Evolutionary conservation across 2,113 vertebrate genomes (phyloP).

Genomic region (Forbesichthys papilliferus): DNA sequence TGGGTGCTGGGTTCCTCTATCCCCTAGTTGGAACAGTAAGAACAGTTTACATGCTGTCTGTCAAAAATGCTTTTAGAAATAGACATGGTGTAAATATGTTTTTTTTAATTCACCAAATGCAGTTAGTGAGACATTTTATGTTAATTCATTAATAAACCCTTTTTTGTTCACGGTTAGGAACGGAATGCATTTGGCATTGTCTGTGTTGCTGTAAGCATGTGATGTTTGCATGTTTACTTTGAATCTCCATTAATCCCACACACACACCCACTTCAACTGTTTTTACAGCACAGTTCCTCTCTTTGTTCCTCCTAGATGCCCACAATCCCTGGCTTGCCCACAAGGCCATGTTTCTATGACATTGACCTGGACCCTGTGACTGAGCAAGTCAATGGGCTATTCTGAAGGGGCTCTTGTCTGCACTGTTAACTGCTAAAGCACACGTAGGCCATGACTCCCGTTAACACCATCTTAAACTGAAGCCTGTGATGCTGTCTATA

Average conservation of each 20-base stretch:
- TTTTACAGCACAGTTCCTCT: not conserved
- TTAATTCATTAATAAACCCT: too few relatives aligned
- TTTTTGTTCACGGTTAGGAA: too few relatives aligned
- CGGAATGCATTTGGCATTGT: too few relatives aligned
- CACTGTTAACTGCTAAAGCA: slow-evolving; percentile 8
- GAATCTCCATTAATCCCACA: too few relatives aligned
- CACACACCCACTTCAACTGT: not conserved
- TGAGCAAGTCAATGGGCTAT: slow-evolving; percentile 89
- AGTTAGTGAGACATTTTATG: too few relatives aligned
- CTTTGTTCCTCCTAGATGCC: slow-evolving; percentile 83
- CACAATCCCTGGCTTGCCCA: slow-evolving; percentile 96
- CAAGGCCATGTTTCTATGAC: slow-evolving; percentile 97
- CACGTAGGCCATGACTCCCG: not conserved
- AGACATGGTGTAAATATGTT: too few relatives aligned
- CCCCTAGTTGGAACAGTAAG: slow-evolving; percentile 93
- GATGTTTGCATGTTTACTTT: too few relatives aligned
- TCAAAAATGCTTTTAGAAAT: not conserved
- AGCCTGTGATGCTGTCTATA: not conserved
- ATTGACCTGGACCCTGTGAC: slow-evolving; percentile 92
- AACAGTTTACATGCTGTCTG: not conserved
- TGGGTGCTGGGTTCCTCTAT: slow-evolving; percentile 94
- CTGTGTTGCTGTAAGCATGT: too few relatives aligned
- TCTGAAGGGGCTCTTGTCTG: slow-evolving; percentile 70
- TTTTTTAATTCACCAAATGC: too few relatives aligned
- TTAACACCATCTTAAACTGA: not conserved